These are phyloP conservation scores for Apeira syringaria DNA, from an alignment of 2,888 invertebrate species.

Conservation along the genomic window DNA sequence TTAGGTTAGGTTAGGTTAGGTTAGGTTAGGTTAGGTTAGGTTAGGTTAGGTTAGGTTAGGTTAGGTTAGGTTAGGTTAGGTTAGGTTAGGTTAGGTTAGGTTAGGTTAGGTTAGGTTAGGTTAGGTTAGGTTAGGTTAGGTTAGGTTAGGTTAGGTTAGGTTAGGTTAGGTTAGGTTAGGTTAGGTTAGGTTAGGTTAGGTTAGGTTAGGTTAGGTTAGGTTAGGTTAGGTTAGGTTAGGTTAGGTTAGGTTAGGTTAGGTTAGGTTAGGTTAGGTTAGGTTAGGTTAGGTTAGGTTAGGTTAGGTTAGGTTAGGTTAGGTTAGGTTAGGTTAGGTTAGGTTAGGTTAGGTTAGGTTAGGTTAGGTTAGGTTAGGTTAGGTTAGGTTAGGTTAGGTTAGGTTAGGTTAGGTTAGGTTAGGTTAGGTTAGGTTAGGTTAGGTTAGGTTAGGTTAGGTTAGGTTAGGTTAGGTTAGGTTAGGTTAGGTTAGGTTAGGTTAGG, in stretches of 20 bases:
- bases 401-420: conserved; percentile 1
- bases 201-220: conserved; percentile 1
- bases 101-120: conserved; percentile 6
- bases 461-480: conserved; percentile 11
- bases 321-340: conserved; percentile 1
- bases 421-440: conserved; percentile 1
- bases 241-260: conserved; percentile 1
- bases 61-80: conserved; percentile 12
- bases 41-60: conserved; percentile 1
- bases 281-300: conserved; percentile 1
- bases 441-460: conserved; percentile 1
- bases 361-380: conserved; percentile 1
- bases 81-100: conserved; percentile 31
- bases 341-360: conserved; percentile 1
- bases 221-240: conserved; percentile 1
- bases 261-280: conserved; percentile 1
- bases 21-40: conserved; percentile 1
- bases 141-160: conserved; percentile 4
- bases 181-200: conserved; percentile 1
- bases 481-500: conserved; percentile 29
- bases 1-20: conserved; percentile 1
- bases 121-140: conserved; percentile 2
- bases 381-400: conserved; percentile 1
- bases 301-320: conserved; percentile 1
- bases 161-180: conserved; percentile 5